Percentiles rank a stretch among this genome's conserved stretches.
Conservation (phyloP, 2,888 invertebrate genomes). For the Flabesymbios commensalis region DNA sequence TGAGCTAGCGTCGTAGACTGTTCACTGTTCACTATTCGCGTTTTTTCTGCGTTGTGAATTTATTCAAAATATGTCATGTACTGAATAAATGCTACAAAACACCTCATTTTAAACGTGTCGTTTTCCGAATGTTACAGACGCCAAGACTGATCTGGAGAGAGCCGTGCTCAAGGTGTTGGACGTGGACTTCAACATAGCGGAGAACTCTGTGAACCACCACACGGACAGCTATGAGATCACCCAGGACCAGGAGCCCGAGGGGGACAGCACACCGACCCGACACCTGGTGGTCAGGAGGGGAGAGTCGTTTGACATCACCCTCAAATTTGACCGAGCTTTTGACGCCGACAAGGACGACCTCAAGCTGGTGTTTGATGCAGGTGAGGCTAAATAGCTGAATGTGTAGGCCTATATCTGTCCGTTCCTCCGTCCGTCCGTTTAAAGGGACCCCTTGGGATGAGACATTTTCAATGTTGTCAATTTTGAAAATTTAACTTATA, state of each 20-base stretch:
- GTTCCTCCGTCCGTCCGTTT: too few relatives aligned
- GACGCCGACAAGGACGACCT: conserved; percentile 44
- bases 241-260: background rate
- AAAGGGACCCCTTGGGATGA: too few relatives aligned
- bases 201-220: conserved; percentile 18
- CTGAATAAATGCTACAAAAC: too few relatives aligned
- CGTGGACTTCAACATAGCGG: conserved; percentile 22
- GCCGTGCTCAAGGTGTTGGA: conserved; percentile 13
- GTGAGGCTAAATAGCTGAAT: conserved; percentile 37
- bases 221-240: conserved; percentile 28
- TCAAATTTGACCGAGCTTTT: conserved; percentile 52
- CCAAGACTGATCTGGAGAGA: conserved; percentile 9
- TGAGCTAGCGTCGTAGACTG: too few relatives aligned
- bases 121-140: too few relatives aligned
- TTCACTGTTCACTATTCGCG: too few relatives aligned
- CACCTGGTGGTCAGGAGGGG: conserved; percentile 55
- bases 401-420: too few relatives aligned
- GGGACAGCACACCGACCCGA: conserved; percentile 30
- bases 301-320: conserved; percentile 49
- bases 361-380: conserved; percentile 54
- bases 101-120: too few relatives aligned
- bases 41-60: too few relatives aligned
- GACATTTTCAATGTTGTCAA: too few relatives aligned
- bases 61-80: too few relatives aligned
- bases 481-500: too few relatives aligned